phyloP scores from a whole-genome alignment of 2,888 invertebrate species.

The Vandiemenella viatica region DNA sequence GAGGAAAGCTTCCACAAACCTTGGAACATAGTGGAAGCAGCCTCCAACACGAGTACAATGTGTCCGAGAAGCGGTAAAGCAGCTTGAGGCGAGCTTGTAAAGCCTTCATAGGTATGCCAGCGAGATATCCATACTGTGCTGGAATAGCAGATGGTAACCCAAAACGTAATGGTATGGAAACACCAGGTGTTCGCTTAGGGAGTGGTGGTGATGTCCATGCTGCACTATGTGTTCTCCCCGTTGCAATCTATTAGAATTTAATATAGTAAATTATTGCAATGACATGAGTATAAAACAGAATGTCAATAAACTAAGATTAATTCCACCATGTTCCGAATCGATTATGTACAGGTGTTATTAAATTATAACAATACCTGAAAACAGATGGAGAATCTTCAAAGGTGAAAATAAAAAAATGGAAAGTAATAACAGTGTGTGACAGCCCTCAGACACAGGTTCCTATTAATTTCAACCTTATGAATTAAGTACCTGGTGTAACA shows the following conservation, averaged over 20 bases:
- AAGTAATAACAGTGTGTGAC: no score
- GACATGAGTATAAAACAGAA: background rate
- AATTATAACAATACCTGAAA: no score
- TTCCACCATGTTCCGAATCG: no score
- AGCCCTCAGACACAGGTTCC: no score
- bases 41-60: conserved; percentile 42
- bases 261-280: background rate
- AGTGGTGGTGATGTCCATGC: conserved; percentile 44
- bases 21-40: conserved; percentile 33
- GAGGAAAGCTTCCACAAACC: conserved; percentile 20
- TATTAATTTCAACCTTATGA: no score
- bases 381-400: no score
- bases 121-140: conserved; percentile 38
- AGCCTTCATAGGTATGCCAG: conserved; percentile 32
- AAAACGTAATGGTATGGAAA: conserved; percentile 33
- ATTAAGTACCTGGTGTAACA: no score
- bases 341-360: no score
- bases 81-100: conserved; percentile 39
- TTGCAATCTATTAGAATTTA: conserved; percentile 32
- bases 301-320: no score
- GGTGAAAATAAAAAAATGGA: no score
- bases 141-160: conserved; percentile 39
- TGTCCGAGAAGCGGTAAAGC: conserved; percentile 44
- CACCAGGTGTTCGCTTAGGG: conserved; percentile 34
- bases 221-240: conserved; percentile 45